These are phyloP conservation scores for Macropus fuliginosus DNA, from an alignment of 2,797 vertebrate species.

Conservation along the genomic window DNA sequence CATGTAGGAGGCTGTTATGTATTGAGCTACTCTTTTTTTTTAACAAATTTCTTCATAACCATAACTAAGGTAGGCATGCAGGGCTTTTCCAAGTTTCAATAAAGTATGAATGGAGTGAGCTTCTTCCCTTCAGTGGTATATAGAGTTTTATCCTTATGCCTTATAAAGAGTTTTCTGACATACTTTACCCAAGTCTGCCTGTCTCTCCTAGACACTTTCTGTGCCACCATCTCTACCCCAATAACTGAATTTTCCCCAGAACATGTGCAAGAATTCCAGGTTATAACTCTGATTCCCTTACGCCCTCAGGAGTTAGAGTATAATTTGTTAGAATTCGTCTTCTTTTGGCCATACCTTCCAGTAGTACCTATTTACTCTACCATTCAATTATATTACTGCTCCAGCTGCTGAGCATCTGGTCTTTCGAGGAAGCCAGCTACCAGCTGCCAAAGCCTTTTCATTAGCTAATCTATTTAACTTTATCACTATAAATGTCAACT, in stretches of 20 bases:
- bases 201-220: background rate
- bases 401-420: background rate
- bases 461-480: background rate
- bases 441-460: background rate
- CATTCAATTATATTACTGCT: background rate
- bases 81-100: background rate
- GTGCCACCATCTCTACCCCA: background rate
- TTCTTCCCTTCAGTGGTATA: background rate
- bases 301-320: background rate
- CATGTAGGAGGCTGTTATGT: background rate
- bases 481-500: background rate
- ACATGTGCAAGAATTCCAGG: background rate
- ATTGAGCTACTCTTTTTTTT: background rate
- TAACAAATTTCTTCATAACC: background rate
- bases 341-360: background rate
- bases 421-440: background rate
- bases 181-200: background rate
- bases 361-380: background rate
- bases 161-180: background rate
- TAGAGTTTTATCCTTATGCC: background rate
- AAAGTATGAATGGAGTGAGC: background rate
- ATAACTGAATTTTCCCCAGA: background rate
- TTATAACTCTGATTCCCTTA: background rate
- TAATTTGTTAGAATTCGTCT: background rate
- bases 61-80: background rate